Conservation (phyloP, 2,888 invertebrate species). For the Limnephilus auricula region DNA sequence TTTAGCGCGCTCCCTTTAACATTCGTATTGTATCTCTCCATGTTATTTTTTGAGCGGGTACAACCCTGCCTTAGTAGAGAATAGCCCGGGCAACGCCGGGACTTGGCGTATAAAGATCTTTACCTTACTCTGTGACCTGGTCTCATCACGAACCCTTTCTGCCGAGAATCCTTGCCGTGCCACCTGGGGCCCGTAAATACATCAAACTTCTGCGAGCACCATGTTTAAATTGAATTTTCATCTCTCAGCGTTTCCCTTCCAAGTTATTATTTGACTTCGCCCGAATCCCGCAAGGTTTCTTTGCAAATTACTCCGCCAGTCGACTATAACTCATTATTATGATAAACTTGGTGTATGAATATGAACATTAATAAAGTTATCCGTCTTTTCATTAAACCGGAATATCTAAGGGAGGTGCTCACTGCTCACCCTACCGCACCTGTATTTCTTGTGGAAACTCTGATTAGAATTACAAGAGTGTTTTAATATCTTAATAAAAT, state of each 20-base stretch:
- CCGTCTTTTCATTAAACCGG: background rate
- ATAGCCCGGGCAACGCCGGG: too few relatives aligned
- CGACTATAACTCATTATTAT: background rate
- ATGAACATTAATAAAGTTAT: background rate
- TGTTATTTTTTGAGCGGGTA: too few relatives aligned
- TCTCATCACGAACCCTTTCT: background rate
- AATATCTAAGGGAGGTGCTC: background rate
- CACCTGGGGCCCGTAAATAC: background rate
- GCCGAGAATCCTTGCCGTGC: background rate
- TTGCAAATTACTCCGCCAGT: background rate
- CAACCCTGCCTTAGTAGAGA: too few relatives aligned
- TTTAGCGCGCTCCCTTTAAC: too few relatives aligned
- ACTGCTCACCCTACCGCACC: background rate
- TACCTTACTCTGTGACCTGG: too few relatives aligned
- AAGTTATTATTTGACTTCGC: background rate
- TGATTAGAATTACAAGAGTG: background rate
- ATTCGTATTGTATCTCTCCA: too few relatives aligned
- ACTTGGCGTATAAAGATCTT: too few relatives aligned
- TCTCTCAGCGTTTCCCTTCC: background rate
- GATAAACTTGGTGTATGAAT: background rate
- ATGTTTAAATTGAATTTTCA: background rate
- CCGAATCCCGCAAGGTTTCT: background rate
- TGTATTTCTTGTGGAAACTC: background rate
- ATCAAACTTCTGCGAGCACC: background rate
- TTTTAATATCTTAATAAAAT: too few relatives aligned